Percentiles rank a stretch among this genome's conserved stretches.
phyloP scores from a whole-genome alignment of 2,113 vertebrate genomes.

The Nipponia nippon region DNA sequence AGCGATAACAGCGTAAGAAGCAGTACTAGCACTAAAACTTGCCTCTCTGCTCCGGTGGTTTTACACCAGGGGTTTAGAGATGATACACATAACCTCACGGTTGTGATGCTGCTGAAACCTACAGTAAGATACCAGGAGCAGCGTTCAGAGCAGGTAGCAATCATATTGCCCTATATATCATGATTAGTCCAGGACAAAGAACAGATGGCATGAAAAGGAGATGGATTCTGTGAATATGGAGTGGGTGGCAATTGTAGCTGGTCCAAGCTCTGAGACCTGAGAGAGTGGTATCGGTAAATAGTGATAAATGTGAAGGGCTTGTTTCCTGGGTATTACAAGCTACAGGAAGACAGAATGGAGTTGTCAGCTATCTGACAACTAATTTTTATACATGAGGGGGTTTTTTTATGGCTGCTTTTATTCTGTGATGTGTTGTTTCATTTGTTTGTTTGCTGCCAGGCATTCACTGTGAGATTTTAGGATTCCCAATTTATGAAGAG shows the following conservation, averaged over 20 bases:
- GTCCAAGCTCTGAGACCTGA: slow-evolving; percentile 45
- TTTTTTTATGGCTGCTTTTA: slow-evolving; percentile 4
- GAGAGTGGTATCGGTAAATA: slow-evolving; percentile 25
- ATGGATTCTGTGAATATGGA: slow-evolving; percentile 54
- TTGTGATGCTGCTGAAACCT: slow-evolving; percentile 30
- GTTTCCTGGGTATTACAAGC: slow-evolving; percentile 38
- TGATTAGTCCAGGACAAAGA: slow-evolving; percentile 70
- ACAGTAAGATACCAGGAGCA: slow-evolving; percentile 8
- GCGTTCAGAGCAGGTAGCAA: slow-evolving; percentile 54
- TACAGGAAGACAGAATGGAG: slow-evolving; percentile 36
- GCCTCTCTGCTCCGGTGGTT: background rate
- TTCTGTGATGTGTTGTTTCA: slow-evolving; percentile 28
- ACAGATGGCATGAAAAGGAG: slow-evolving; percentile 71
- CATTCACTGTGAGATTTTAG: slow-evolving; percentile 25
- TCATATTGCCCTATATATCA: slow-evolving; percentile 61
- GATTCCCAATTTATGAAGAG: background rate
- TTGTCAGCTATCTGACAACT: slow-evolving; percentile 43
- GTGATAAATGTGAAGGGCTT: slow-evolving; percentile 42
- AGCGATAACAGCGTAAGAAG: background rate
- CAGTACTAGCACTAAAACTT: background rate
- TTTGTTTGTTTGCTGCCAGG: slow-evolving; percentile 40
- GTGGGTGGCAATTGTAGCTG: slow-evolving; percentile 66
- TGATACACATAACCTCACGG: background rate
- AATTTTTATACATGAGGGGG: slow-evolving; percentile 7
- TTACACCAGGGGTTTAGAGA: background rate